phyloP scores from a whole-genome alignment of 2,113 vertebrate genomes.

The Mormyrus lacerda region DNA sequence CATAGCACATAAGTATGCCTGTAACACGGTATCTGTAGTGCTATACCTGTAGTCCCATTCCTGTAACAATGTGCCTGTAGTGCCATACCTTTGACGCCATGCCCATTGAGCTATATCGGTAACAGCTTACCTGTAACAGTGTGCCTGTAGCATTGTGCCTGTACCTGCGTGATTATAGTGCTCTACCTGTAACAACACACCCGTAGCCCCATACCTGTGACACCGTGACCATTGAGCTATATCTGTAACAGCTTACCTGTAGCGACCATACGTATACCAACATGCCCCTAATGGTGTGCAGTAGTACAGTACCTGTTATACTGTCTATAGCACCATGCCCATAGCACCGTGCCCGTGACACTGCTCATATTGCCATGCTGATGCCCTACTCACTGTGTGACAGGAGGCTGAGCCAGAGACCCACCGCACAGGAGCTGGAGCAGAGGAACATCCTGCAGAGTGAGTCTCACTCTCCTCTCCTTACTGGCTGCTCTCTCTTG shows the following conservation, averaged over 20 bases:
- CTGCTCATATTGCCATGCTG: not conserved
- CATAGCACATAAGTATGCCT: no score
- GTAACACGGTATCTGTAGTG: not conserved
- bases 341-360: not conserved
- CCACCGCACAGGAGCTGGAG: constrained; percentile 80
- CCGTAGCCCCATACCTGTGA: not conserved
- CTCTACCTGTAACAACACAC: not conserved
- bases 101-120: not conserved
- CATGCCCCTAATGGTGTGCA: no score
- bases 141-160: not conserved
- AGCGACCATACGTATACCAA: no score
- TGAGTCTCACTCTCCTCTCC: constrained; percentile 44
- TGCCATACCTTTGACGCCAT: no score
- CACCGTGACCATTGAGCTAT: not conserved
- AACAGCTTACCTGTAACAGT: no score
- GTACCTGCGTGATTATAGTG: not conserved
- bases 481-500: not conserved
- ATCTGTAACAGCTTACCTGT: not conserved
- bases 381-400: not conserved
- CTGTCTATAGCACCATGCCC: not conserved
- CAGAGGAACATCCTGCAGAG: constrained; percentile 92
- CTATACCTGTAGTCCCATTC: not conserved
- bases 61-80: not conserved
- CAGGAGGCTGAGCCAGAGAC: constrained; percentile 87
- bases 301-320: no score